These are phyloP conservation scores for Adela reaumurella DNA, from an alignment of 2,888 invertebrate genomes.

Conservation along the genomic window DNA sequence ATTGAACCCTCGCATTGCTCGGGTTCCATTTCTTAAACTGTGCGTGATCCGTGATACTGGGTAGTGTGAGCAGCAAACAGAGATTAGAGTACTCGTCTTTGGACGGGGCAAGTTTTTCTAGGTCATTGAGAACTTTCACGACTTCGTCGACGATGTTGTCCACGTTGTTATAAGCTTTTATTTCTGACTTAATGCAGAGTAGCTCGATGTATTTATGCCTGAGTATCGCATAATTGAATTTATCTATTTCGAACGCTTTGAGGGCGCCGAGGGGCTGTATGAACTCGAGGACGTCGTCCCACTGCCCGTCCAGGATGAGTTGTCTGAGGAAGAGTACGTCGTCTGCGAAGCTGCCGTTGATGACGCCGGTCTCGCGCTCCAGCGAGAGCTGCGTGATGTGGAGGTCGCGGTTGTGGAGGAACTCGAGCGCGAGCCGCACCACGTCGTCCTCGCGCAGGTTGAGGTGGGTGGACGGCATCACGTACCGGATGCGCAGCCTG, in stretches of 20 bases:
- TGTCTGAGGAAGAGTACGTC: slow-evolving; percentile 92
- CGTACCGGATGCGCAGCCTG: neutral
- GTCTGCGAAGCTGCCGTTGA: slow-evolving; percentile 90
- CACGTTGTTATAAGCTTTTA: slow-evolving; percentile 78
- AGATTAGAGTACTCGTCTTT: slow-evolving; percentile 94
- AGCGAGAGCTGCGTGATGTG: slow-evolving; percentile 89
- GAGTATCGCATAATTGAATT: slow-evolving; percentile 82
- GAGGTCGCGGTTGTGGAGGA: slow-evolving; percentile 83
- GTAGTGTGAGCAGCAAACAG: slow-evolving; percentile 85
- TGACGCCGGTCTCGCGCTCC: slow-evolving; percentile 92
- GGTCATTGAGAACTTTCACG: slow-evolving; percentile 83
- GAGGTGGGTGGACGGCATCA: slow-evolving; percentile 79
- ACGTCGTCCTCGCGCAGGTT: slow-evolving; percentile 87
- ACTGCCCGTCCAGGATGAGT: slow-evolving; percentile 93
- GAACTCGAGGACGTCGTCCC: slow-evolving; percentile 96
- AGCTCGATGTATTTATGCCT: slow-evolving; percentile 93
- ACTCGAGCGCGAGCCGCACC: slow-evolving; percentile 79
- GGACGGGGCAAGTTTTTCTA: slow-evolving; percentile 84
- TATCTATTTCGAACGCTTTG: slow-evolving; percentile 77
- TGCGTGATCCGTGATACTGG: slow-evolving; percentile 87
- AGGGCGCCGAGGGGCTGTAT: slow-evolving; percentile 86
- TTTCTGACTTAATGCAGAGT: slow-evolving; percentile 91
- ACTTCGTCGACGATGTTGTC: slow-evolving; percentile 93
- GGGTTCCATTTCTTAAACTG: slow-evolving; percentile 97
- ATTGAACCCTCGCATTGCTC: slow-evolving; percentile 88